A percentile compares a stretch with the other conserved stretches of the same genome.
Evolutionary conservation across 2,113 vertebrate species (phyloP).

Genomic region (Centropus unirufus): DNA sequence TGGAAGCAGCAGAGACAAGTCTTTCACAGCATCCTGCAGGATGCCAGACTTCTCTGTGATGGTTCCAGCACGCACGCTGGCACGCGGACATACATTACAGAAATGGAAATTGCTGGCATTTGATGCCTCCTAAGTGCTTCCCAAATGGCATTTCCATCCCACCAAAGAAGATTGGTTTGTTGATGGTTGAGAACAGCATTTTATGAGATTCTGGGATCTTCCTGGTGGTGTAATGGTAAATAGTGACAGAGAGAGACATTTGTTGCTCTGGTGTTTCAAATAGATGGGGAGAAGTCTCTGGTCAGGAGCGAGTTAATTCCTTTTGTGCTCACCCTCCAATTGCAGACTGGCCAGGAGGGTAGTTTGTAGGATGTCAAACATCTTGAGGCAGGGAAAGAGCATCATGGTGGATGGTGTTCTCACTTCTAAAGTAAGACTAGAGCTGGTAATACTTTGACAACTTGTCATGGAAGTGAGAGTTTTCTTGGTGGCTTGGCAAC

Average conservation of each 20-base stretch:
- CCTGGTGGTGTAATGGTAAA: neutral
- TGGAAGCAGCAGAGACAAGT: neutral
- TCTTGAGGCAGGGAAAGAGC: neutral
- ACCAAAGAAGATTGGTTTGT: rapidly evolving
- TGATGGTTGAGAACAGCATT: neutral
- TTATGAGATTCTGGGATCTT: neutral
- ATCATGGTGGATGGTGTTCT: rapidly evolving
- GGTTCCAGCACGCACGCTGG: neutral
- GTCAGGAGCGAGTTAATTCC: neutral
- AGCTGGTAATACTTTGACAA: neutral
- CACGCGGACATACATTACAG: neutral
- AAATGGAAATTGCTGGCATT: neutral
- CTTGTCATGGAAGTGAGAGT: neutral
- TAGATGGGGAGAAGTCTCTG: neutral
- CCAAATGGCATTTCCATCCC: neutral
- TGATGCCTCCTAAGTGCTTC: neutral
- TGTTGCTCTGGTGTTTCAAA: neutral
- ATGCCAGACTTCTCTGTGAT: neutral
- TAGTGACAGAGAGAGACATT: neutral
- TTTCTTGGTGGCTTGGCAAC: neutral
- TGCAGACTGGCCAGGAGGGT: neutral
- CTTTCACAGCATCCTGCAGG: neutral
- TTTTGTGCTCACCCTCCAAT: neutral
- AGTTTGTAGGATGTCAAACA: neutral
- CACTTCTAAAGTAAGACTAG: neutral